phyloP scores from a whole-genome alignment of 2,797 vertebrate genomes.

The Spondyliosoma cantharus region DNA sequence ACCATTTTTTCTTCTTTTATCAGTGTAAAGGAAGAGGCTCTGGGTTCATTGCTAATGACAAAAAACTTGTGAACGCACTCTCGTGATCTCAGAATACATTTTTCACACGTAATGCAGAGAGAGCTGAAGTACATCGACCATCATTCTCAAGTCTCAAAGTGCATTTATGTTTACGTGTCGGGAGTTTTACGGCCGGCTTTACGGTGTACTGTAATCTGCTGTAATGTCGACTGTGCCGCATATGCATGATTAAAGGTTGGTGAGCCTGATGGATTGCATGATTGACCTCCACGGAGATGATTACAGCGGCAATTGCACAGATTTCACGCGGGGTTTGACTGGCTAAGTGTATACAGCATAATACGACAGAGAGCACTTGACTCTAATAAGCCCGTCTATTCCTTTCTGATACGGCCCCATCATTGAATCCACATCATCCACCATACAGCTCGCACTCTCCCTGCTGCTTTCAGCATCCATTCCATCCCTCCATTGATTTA shows the following conservation, averaged over 20 bases:
- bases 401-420: constrained; percentile 8
- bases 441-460: neutral
- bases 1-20: too few relatives aligned
- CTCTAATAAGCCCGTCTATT: constrained; percentile 58
- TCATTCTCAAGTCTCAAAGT: constrained; percentile 16
- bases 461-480: constrained; percentile 7
- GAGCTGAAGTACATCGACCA: neutral
- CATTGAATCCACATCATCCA: constrained; percentile 25
- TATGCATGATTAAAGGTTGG: constrained; percentile 7
- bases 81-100: neutral
- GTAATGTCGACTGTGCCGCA: constrained; percentile 26
- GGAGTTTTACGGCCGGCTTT: constrained; percentile 37
- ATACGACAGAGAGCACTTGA: constrained; percentile 57
- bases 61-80: neutral
- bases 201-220: constrained; percentile 30
- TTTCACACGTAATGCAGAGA: neutral
- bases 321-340: constrained; percentile 39
- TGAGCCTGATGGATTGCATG: constrained; percentile 22
- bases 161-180: constrained; percentile 22
- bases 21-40: too few relatives aligned
- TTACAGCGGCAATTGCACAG: constrained; percentile 45
- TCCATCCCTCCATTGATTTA: constrained; percentile 10
- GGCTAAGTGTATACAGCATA: constrained; percentile 32
- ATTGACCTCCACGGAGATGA: constrained; percentile 54
- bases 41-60: neutral